phyloP scores from a whole-genome alignment of 2,113 vertebrate species.

The Chloropsis cyanopogon region DNA sequence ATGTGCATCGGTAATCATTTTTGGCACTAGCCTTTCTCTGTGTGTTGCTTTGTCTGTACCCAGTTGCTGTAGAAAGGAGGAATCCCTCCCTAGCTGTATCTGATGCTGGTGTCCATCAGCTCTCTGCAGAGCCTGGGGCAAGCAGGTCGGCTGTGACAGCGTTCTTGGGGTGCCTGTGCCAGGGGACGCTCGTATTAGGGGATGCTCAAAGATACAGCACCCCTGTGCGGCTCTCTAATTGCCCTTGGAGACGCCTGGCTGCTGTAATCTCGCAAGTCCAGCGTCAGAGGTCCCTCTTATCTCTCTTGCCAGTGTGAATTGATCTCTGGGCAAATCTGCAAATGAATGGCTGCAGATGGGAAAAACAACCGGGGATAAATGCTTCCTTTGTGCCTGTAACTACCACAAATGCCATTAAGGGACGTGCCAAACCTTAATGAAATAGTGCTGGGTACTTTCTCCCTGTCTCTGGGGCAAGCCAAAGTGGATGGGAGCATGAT shows the following conservation, averaged over 20 bases:
- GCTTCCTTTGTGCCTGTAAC: neutral
- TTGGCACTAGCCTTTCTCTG: neutral
- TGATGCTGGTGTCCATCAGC: neutral
- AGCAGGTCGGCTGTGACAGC: rapidly evolving
- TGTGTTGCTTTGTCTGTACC: neutral
- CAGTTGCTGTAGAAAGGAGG: neutral
- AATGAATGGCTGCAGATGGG: neutral
- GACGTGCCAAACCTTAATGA: neutral
- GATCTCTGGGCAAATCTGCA: slow-evolving; percentile 5
- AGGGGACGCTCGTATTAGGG: neutral
- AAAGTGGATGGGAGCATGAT: neutral
- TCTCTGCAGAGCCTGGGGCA: neutral
- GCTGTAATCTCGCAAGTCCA: neutral
- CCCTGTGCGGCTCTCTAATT: neutral
- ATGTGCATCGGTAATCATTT: neutral
- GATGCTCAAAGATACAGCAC: neutral
- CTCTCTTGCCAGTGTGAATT: neutral
- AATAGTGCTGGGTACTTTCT: neutral
- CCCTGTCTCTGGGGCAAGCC: neutral
- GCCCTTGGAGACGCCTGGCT: neutral
- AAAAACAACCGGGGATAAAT: neutral
- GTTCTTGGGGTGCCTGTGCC: neutral
- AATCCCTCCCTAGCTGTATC: rapidly evolving
- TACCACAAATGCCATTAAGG: neutral
- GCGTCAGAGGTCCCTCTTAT: neutral